These are phyloP conservation scores for Pollimyrus isidori DNA, from an alignment of 2,113 vertebrate species.

Conservation along the genomic window DNA sequence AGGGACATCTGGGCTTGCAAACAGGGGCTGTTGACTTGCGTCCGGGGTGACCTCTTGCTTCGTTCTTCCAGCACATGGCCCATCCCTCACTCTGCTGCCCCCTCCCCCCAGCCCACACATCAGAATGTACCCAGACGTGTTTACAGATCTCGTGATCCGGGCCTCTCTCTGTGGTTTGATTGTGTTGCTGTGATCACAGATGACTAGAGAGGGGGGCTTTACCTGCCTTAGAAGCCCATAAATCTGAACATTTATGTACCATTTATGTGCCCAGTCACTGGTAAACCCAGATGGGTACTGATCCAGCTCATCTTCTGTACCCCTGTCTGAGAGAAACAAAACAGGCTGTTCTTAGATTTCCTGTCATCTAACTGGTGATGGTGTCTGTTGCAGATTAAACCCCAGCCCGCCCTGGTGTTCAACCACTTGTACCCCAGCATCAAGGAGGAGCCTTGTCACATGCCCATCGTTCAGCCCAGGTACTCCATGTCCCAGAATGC, in stretches of 20 bases:
- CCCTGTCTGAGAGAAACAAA: background rate
- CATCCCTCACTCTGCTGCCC: background rate
- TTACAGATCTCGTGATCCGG: background rate
- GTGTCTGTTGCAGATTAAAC: conserved; percentile 61
- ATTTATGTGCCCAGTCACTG: background rate
- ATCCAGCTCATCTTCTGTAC: background rate
- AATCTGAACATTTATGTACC: background rate
- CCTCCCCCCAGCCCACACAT: conserved; percentile 36
- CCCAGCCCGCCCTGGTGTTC: conserved; percentile 68
- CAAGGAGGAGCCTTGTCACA: conserved; percentile 85
- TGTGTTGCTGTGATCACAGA: background rate
- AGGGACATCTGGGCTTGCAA: background rate
- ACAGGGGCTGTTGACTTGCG: background rate
- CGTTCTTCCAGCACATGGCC: background rate
- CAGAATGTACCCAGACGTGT: conserved; percentile 38
- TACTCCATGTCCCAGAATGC: conserved; percentile 36
- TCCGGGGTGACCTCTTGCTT: background rate
- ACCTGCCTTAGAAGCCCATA: background rate
- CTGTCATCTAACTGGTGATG: conserved; percentile 2
- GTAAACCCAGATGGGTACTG: background rate
- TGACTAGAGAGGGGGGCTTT: background rate
- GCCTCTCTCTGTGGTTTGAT: background rate
- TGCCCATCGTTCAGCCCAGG: conserved; percentile 85
- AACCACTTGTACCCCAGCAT: conserved; percentile 83
- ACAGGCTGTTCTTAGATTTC: background rate